Base-by-base conservation (phyloP, 1,140 invertebrate species). In the Drosophila prosaltans region DNA sequence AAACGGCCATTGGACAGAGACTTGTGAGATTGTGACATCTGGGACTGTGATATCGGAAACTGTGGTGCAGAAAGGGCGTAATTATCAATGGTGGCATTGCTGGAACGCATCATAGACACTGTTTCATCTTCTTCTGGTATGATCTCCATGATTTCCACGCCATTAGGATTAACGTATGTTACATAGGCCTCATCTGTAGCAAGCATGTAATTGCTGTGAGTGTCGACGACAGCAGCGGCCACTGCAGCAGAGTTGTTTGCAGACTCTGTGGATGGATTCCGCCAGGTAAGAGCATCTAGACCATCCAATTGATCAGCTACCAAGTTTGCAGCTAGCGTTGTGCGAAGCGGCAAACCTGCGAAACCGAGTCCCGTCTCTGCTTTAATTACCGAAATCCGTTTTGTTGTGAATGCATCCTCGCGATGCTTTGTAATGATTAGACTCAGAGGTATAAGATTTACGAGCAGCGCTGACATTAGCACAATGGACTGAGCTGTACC, bases 101-200 rank as follows among this genome's bases (percentile, higher is more conserved):
- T 92, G 5, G 91, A 90, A 9, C 91, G 80, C 75, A 92, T 83
- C 30, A 91, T 82, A 39, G 91, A 92, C 28, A 91, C 70, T 16
- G 75, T 92, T 45, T 92, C 91, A 48, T 92, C 91, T 72, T 92
- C 91, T 68, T 92, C 91, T 43, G 91, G 91, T 64, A 92, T 92
- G 9, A 92, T 92, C 61, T 92, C 91, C 91, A 92, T 92, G 8
- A 92, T 92, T 62, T 92, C 91, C 10, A 92, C 91, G 8, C 91
- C 91, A 66, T 92, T 91, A n/a, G 91, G 90, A 80, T 92, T 92
- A 21, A 92, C 77, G 48, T 89, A 92, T 2, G 91, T 91, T 3
- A 92, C 90, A 60, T 91, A 91, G 11, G 86, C 85, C 64, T 92
- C 91, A 26, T 92, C 91, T 2, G 89, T 89, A 55, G 89, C 83